phyloP scores from a whole-genome alignment of 1,140 invertebrate genomes.

The Pararge aegeria region DNA sequence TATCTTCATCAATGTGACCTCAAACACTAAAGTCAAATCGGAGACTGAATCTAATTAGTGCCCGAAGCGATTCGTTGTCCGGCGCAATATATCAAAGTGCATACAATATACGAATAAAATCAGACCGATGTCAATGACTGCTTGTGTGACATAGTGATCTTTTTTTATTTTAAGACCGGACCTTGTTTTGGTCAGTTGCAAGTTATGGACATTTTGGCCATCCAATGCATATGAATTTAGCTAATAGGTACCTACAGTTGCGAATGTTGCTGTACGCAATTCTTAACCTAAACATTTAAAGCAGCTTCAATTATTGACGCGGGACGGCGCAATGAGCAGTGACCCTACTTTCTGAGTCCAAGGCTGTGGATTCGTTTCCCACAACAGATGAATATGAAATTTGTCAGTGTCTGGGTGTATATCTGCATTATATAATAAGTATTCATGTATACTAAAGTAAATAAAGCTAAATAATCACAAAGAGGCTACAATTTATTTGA shows the following conservation, averaged over 20 bases:
- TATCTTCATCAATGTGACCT: slow-evolving; percentile 49
- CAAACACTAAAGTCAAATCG: slow-evolving; percentile 43
- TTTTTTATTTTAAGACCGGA: neutral
- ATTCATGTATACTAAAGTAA: too few species aligned
- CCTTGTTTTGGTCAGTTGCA: neutral
- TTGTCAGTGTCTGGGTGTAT: too few species aligned
- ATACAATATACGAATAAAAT: slow-evolving; percentile 4
- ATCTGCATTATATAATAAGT: too few species aligned
- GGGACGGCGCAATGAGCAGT: too few species aligned
- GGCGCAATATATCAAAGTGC: slow-evolving; percentile 16
- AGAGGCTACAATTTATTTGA: too few species aligned
- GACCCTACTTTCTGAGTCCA: too few species aligned
- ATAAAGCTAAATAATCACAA: too few species aligned
- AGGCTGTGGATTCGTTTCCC: too few species aligned
- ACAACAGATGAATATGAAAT: too few species aligned
- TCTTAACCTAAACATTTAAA: too few species aligned
- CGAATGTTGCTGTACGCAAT: too few species aligned
- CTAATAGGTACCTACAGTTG: neutral
- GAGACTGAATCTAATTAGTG: slow-evolving; percentile 39
- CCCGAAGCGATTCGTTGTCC: slow-evolving; percentile 19
- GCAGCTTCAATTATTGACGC: too few species aligned
- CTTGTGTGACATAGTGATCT: neutral
- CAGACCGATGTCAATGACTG: slow-evolving; percentile 11
- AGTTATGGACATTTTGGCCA: neutral
- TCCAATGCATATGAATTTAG: neutral